phyloP scores from a whole-genome alignment of 1,140 invertebrate genomes.

The Cyclargus thomasi region DNA sequence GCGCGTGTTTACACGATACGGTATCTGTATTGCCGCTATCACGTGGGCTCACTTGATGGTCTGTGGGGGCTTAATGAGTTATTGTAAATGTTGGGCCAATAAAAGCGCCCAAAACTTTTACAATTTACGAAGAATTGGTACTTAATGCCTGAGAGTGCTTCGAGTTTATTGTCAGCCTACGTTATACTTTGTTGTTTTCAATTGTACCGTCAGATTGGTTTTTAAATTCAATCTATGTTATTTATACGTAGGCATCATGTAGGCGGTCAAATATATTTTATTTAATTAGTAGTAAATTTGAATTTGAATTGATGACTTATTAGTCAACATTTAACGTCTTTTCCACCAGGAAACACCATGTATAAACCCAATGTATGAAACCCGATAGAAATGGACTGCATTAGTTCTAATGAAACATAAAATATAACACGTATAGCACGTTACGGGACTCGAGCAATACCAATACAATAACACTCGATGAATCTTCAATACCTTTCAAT shows the following conservation, averaged over 20 bases:
- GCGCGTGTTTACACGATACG: neutral
- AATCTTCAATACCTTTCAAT: constrained; percentile 5
- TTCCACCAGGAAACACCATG: neutral
- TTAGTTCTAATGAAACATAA: constrained; percentile 3
- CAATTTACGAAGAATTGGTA: neutral
- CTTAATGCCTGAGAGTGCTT: neutral
- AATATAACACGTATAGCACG: neutral
- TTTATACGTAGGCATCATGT: too few species aligned
- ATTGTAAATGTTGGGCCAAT: neutral
- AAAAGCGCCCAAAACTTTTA: neutral
- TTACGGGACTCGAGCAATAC: neutral
- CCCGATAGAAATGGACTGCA: neutral
- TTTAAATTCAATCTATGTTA: too few species aligned
- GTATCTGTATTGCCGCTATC: neutral
- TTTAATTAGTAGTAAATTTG: too few species aligned
- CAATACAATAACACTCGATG: neutral
- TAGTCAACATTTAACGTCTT: neutral
- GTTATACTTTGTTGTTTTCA: too few species aligned
- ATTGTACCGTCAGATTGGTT: too few species aligned
- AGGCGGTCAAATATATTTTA: too few species aligned
- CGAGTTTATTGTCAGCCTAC: neutral
- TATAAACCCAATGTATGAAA: neutral
- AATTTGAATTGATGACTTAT: too few species aligned
- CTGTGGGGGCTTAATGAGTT: too few species aligned
- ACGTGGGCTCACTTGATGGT: neutral